These are phyloP conservation scores for Eristalis arbustorum DNA, from an alignment of 2,888 invertebrate genomes.

Conservation along the genomic window DNA sequence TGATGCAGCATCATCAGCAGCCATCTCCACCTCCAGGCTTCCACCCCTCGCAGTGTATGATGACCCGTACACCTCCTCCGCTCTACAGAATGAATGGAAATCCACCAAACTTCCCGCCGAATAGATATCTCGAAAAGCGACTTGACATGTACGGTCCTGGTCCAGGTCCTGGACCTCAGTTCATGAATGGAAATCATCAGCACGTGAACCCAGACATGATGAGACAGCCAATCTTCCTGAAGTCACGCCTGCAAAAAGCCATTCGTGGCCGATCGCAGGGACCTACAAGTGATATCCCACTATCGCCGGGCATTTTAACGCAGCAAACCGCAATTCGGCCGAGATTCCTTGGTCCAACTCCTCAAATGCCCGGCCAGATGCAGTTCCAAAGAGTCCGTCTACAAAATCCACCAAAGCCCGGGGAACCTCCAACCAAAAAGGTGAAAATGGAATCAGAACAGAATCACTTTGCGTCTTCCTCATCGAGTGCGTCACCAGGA, in stretches of 20 bases:
- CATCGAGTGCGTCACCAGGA: constrained; percentile 38
- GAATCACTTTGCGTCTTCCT: constrained; percentile 37
- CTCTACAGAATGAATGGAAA: constrained; percentile 62
- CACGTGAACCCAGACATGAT: constrained; percentile 65
- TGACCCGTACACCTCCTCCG: constrained; percentile 68
- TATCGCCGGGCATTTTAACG: constrained; percentile 49
- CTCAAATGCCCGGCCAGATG: constrained; percentile 40
- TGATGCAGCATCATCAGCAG: constrained; percentile 58
- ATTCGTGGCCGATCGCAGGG: constrained; percentile 52
- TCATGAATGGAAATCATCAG: constrained; percentile 45
- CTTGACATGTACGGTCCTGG: constrained; percentile 68
- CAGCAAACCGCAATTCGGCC: constrained; percentile 60
- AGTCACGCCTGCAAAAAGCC: constrained; percentile 69
- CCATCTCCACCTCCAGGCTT: constrained; percentile 63
- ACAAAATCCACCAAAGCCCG: constrained; percentile 23
- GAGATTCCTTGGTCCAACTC: constrained; percentile 50
- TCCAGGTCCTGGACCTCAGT: constrained; percentile 73
- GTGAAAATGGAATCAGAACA: constrained; percentile 46
- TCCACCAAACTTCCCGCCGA: constrained; percentile 50
- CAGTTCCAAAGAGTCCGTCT: constrained; percentile 44
- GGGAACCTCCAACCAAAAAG: constrained; percentile 67
- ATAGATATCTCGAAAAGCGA: constrained; percentile 65
- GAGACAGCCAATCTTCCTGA: constrained; percentile 70
- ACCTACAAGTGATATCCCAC: constrained; percentile 35
- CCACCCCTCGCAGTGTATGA: constrained; percentile 45